phyloP scores from a whole-genome alignment of 2,113 vertebrate genomes.

The Promerops cafer region DNA sequence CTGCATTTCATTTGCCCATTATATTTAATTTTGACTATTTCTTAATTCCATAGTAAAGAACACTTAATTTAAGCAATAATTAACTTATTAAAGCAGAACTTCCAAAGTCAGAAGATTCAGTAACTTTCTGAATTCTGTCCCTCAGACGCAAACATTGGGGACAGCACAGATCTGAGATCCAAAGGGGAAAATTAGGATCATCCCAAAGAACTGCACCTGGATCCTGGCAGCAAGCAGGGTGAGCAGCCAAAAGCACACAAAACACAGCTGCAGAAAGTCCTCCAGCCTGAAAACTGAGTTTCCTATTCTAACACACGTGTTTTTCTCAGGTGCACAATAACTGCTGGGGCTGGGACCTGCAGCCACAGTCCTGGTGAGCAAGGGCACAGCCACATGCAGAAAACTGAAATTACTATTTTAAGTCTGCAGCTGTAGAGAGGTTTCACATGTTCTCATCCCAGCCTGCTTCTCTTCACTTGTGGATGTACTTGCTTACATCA shows the following conservation, averaged over 20 bases:
- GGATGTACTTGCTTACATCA: not conserved
- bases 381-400: not conserved
- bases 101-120: not conserved
- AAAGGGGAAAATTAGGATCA: not conserved
- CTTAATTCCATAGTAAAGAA: not conserved
- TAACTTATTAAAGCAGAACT: not conserved
- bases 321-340: not conserved
- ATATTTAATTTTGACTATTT: not conserved
- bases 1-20: not conserved
- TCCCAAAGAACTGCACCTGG: not conserved
- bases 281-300: not conserved
- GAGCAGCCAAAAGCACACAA: not conserved
- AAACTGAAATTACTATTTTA: not conserved
- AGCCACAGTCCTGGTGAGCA: not conserved
- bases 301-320: fast-evolving
- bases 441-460: not conserved
- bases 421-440: not conserved
- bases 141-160: not conserved
- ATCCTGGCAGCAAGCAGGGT: too few species aligned
- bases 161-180: not conserved
- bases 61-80: not conserved
- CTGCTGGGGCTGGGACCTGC: not conserved
- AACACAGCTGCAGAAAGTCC: not conserved
- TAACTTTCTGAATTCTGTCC: not conserved
- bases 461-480: not conserved